A percentile compares a stretch with the other conserved stretches of the same genome.
Evolutionary conservation across 1,140 invertebrate genomes (phyloP).

Genomic region (Phthorimaea operculella): DNA sequence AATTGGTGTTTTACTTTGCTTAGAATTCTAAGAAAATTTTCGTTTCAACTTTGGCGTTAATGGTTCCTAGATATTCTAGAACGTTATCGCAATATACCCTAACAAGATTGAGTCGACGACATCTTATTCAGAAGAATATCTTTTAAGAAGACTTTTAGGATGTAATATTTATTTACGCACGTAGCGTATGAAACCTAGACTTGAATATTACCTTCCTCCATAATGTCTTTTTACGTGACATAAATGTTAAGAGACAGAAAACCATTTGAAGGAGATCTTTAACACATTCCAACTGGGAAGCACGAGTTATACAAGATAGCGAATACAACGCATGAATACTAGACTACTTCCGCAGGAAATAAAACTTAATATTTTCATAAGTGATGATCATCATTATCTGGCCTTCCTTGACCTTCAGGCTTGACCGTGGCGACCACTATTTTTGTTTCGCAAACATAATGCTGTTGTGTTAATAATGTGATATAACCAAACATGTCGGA

Average conservation of each 20-base stretch:
- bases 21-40: too few relatives aligned
- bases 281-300: constrained; percentile 19
- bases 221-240: constrained; percentile 16
- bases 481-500: constrained; percentile 35
- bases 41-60: too few relatives aligned
- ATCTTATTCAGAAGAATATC: too few relatives aligned
- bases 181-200: too few relatives aligned
- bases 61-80: too few relatives aligned
- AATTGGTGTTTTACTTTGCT: too few relatives aligned
- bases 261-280: constrained; percentile 15
- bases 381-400: background rate
- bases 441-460: constrained; percentile 27
- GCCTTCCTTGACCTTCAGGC: constrained; percentile 10
- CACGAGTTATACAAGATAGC: constrained; percentile 16
- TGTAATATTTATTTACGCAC: too few relatives aligned
- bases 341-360: background rate
- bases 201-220: too few relatives aligned
- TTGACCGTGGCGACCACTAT: constrained; percentile 25
- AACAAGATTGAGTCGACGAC: too few relatives aligned
- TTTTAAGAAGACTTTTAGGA: too few relatives aligned
- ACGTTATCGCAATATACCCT: too few relatives aligned
- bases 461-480: constrained; percentile 16
- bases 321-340: constrained; percentile 21
- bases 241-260: constrained; percentile 18
- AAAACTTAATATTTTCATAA: background rate